These are phyloP conservation scores for Galeruca laticollis DNA, from an alignment of 2,888 invertebrate genomes.

Conservation along the genomic window DNA sequence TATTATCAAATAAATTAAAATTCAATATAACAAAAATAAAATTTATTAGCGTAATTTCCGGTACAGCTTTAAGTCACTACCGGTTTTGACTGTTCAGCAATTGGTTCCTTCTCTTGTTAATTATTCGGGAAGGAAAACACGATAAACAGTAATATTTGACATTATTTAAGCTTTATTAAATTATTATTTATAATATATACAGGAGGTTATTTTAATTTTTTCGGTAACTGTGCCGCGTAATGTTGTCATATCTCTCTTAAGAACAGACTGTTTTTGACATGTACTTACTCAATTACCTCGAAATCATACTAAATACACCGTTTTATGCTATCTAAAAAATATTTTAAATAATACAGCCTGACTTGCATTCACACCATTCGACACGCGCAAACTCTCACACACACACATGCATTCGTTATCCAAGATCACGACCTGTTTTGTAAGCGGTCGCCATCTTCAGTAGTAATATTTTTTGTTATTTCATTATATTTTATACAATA, in stretches of 20 bases:
- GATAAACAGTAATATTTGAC: too few relatives aligned
- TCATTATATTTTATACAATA: conserved; percentile 56
- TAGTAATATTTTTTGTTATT: conserved; percentile 43
- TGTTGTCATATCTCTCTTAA: background rate
- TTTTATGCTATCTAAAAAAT: conserved; percentile 54
- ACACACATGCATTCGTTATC: conserved; percentile 46
- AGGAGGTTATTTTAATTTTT: background rate
- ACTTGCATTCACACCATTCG: conserved; percentile 61
- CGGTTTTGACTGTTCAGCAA: too few relatives aligned
- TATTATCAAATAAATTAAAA: too few relatives aligned
- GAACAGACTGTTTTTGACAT: conserved; percentile 14
- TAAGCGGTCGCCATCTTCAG: conserved; percentile 48
- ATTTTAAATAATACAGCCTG: conserved; percentile 64
- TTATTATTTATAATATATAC: too few relatives aligned
- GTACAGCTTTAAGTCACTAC: too few relatives aligned
- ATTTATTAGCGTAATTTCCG: too few relatives aligned
- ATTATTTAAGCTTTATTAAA: too few relatives aligned
- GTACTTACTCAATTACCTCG: conserved; percentile 53
- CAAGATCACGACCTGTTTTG: conserved; percentile 51
- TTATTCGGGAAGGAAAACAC: too few relatives aligned
- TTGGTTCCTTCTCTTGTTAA: too few relatives aligned
- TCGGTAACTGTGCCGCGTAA: background rate
- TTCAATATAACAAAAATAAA: too few relatives aligned
- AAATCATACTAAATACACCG: conserved; percentile 44
- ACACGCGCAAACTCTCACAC: background rate